Base-by-base conservation (phyloP, 1,140 invertebrate species). In the Catajapyx aquilonaris region DNA sequence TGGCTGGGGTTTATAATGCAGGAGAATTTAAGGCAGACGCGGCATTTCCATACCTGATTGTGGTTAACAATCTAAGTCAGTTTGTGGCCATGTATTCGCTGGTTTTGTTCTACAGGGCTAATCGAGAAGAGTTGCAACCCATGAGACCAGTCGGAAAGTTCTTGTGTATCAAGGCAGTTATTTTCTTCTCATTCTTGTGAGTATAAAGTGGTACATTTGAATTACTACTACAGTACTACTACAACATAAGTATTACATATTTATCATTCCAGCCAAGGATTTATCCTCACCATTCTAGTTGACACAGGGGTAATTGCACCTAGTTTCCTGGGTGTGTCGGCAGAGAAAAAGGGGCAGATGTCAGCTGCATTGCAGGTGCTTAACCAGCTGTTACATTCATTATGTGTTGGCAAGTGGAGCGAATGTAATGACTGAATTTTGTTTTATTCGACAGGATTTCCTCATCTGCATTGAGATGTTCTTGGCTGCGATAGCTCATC, bases 101-200 rank as follows among this genome's bases (percentile, higher is more conserved):
- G 35, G 80, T 94, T 4, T 60, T 95, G 35, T 95, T 96, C 56
- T 96, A 96, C 54, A 72, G 68, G 59, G 86, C 84, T 7, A 88
- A 83, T 56, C 71, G 71, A 47, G 67, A 76, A 43, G 83, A 91
- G 57, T 57, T 95, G 4, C 69, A 72, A 45, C 86, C 87, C 13
- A 88, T 95, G 75, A 79, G 79, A 50, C 88, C 90, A 5, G 67
- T 96, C 44, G 79, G 81, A 39, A 95, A 96, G 60, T 95, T 95
- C 61, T 61, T 95, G n/a, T 95, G 90, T 55, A 93, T 96, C 41
- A 96, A 96, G 66, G 81, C 85, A 49, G 90, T 96, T 37, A 85
- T 96, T 10, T 96, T 96, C 62, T 87, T 94, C 50, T 93, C 88
- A 37, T 96, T 96, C 61, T 94, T 93, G 87, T 93, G 72, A 79